Evolutionary conservation across 2,888 invertebrate species (phyloP), one percentile per base, ranked within the genome.

Genomic region (Oegoconia quadripuncta): DNA sequence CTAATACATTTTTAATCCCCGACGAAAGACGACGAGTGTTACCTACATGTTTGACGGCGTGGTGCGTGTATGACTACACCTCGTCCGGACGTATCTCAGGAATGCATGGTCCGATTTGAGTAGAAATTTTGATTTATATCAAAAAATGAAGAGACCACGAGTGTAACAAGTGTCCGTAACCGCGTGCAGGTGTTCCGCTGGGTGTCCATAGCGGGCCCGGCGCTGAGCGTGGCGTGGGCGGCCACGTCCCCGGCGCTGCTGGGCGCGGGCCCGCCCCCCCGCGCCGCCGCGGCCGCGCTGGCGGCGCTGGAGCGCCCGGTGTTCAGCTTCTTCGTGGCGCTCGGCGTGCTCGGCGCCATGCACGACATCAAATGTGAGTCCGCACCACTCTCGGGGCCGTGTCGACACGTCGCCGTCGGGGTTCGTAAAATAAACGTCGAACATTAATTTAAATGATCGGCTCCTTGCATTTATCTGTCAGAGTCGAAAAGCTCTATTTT

Each of bases 251-350:
- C 80, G 42, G 64, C 55, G 41, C 44, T 65, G 59, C 53, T 73
- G 62, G 65, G 52, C 25, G 40, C 52, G 3, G 66, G 61, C 8
- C 67, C 56, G 8, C 75, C 74, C 0, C 37, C 49, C 32, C 62
- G 72, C 1, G 53, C 44, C 6, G 45, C 58, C 2, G 76, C 74
- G 6, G 82, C 82, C 1, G 67, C 66, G 36, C 69, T 83, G 5
- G 81, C 83, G 0, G 80, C 76, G 2, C 32, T 74, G 16, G 84
- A 86, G 67, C 55, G 84, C 0, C 76, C 84, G 1, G 60, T 80
- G 11, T 84, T 86, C 66, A 67, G 71, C 1, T 37, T 68, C 16
- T 54, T 80, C 38, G 74, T 77, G 5, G 59, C 61, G 3, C 18
- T 72, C 3, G 77, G 78, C 4, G 48, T 84, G 48, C 66, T 83